phyloP scores from a whole-genome alignment of 1,140 invertebrate genomes.

The Ooceraea biroi region DNA sequence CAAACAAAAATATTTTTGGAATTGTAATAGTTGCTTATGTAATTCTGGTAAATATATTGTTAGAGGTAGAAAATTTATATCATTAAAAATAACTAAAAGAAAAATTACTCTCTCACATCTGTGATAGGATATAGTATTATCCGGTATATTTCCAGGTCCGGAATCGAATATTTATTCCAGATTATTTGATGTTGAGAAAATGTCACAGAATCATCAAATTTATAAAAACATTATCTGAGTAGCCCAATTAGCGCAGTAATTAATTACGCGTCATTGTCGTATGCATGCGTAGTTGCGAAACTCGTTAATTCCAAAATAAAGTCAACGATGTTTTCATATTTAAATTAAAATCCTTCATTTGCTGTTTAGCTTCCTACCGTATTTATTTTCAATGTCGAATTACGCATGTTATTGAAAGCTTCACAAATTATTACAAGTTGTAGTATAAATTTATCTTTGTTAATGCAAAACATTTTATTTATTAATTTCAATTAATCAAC shows the following conservation, averaged over 20 bases:
- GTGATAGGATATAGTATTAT: no score
- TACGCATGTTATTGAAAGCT: not conserved
- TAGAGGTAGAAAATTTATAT: not conserved
- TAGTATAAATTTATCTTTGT: not conserved
- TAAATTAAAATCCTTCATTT: slow-evolving; percentile 41
- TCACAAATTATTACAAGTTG: not conserved
- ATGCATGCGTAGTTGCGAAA: not conserved
- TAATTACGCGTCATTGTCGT: slow-evolving; percentile 37
- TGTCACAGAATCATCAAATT: not conserved
- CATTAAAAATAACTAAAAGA: not conserved
- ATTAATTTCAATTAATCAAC: no score
- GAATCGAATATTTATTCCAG: slow-evolving; percentile 2
- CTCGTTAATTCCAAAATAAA: slow-evolving; percentile 48
- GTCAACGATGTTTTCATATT: slow-evolving; percentile 11
- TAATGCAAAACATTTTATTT: not conserved
- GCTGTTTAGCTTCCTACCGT: not conserved
- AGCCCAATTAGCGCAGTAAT: slow-evolving; percentile 36
- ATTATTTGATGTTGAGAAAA: not conserved
- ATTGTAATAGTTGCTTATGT: not conserved
- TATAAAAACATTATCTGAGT: slow-evolving; percentile 38
- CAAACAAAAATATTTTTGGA: not conserved
- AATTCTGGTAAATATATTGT: not conserved
- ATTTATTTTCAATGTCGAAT: not conserved
- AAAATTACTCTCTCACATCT: no score
- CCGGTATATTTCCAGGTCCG: no score